Evolutionary conservation across 2,113 vertebrate genomes (phyloP).

Genomic region (Epinephelus lanceolatus): DNA sequence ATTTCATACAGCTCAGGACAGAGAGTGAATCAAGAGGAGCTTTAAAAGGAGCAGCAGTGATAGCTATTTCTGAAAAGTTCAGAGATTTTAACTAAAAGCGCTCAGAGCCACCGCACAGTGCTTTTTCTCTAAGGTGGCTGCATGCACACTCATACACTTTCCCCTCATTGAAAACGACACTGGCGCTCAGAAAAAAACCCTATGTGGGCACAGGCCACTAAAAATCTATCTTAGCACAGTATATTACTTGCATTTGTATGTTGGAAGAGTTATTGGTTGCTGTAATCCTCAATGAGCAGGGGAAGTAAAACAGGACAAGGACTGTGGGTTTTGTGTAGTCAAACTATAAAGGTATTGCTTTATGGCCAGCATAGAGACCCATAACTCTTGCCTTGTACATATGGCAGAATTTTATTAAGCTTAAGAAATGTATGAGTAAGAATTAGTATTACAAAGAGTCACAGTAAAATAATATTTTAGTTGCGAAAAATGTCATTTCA

Average conservation of each 20-base stretch:
- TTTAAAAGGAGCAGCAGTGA: too few species aligned
- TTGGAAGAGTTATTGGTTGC: neutral
- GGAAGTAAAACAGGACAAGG: neutral
- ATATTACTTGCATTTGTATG: neutral
- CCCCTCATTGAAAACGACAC: too few species aligned
- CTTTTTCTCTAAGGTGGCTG: too few species aligned
- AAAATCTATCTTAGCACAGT: neutral
- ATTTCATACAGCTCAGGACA: too few species aligned
- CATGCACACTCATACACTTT: too few species aligned
- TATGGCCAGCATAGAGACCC: neutral
- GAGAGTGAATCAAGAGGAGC: too few species aligned
- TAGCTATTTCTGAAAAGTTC: too few species aligned
- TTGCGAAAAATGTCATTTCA: conserved; percentile 7
- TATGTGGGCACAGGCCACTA: neutral
- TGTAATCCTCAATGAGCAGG: neutral
- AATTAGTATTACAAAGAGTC: conserved; percentile 22
- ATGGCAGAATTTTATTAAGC: neutral
- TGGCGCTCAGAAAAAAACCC: too few species aligned
- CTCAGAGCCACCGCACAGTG: too few species aligned
- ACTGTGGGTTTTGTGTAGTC: neutral
- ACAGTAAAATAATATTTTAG: conserved; percentile 25
- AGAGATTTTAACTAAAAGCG: too few species aligned
- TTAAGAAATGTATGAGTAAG: neutral
- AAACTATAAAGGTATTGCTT: neutral
- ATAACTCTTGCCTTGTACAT: neutral